Evolutionary conservation across 2,888 invertebrate genomes (phyloP).

Genomic region (Priocnemis perturbator): DNA sequence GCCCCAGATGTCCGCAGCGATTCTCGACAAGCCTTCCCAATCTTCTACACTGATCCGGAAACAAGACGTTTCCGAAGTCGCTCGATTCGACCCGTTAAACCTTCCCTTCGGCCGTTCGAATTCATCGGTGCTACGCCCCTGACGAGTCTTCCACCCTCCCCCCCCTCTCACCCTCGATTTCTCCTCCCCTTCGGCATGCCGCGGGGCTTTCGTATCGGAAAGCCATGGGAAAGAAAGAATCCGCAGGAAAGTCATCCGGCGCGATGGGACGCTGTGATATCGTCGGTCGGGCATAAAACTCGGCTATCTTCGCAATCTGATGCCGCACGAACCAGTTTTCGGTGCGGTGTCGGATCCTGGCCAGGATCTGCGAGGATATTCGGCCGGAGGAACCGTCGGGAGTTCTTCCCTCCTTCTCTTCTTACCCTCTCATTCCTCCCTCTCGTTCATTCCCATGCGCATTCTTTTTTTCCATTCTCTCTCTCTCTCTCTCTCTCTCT

Average conservation of each 20-base stretch:
- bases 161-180: not conserved
- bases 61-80: too few species aligned
- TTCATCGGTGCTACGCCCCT: slow-evolving; percentile 3
- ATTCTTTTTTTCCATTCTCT: too few species aligned
- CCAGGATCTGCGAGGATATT: slow-evolving; percentile 41
- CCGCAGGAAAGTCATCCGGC: slow-evolving; percentile 70
- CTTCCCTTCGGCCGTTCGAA: too few species aligned
- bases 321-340: slow-evolving; percentile 73
- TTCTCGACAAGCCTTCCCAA: too few species aligned
- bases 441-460: too few species aligned
- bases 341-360: slow-evolving; percentile 54
- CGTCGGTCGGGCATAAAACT: slow-evolving; percentile 66
- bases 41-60: too few species aligned
- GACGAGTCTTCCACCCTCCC: not conserved
- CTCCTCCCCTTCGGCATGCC: not conserved
- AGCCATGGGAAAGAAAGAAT: slow-evolving; percentile 70
- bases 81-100: too few species aligned
- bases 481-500: too few species aligned
- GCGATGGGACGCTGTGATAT: slow-evolving; percentile 70
- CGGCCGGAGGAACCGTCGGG: slow-evolving; percentile 10
- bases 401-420: not conserved
- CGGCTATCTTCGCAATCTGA: slow-evolving; percentile 73
- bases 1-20: too few species aligned
- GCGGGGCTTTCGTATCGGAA: slow-evolving; percentile 57
- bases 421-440: too few species aligned